Conservation (phyloP, 2,797 vertebrate genomes). For the Masticophis lateralis region DNA sequence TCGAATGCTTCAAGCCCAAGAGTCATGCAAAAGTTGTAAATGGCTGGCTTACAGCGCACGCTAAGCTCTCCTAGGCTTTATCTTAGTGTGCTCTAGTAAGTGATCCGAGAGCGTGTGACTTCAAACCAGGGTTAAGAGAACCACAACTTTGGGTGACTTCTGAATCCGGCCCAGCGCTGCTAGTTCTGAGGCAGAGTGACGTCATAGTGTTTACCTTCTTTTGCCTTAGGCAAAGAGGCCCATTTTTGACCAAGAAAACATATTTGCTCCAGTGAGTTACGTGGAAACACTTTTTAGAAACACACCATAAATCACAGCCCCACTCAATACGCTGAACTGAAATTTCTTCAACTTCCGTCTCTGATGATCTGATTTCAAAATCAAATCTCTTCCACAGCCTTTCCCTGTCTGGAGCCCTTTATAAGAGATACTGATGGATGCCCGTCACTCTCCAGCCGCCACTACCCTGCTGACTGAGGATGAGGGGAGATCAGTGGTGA, state of each 20-base stretch:
- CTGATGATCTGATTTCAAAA: not conserved
- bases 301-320: slow-evolving; percentile 1
- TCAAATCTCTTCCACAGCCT: not conserved
- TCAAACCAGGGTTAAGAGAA: not conserved
- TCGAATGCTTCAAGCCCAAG: not conserved
- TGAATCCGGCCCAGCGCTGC: not conserved
- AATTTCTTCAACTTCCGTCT: not conserved
- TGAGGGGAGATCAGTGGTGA: not conserved
- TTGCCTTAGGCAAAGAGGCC: not conserved
- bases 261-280: not conserved
- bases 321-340: not conserved
- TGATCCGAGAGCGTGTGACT: not conserved
- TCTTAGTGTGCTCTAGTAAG: not conserved
- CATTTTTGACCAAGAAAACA: not conserved
- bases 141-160: not conserved
- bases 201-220: not conserved
- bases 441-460: not conserved
- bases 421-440: not conserved
- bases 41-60: not conserved
- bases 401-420: not conserved
- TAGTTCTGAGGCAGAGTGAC: not conserved
- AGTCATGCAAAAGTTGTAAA: not conserved
- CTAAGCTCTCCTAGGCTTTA: not conserved
- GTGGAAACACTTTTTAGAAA: accelerated
- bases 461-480: not conserved